These are phyloP conservation scores for Drosophila longiperda DNA, from an alignment of 2,888 invertebrate species.

Conservation along the genomic window DNA sequence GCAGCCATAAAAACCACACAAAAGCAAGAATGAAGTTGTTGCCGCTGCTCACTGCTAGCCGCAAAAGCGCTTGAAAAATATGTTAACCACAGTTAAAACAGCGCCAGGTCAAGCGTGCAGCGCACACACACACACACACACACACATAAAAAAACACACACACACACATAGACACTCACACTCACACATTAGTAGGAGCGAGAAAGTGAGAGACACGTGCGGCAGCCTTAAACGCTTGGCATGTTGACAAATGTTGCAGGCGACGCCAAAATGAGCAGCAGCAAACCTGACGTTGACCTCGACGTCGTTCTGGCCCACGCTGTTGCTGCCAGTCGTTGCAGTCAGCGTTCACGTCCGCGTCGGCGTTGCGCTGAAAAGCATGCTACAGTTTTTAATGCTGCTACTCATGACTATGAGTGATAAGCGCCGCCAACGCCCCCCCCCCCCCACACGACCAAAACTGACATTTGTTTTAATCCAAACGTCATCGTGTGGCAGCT, in stretches of 20 bases:
- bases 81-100: constrained; percentile 80
- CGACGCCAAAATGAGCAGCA: constrained; percentile 72
- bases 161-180: constrained; percentile 23
- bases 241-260: constrained; percentile 80
- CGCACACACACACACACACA: constrained; percentile 35
- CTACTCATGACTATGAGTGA: constrained; percentile 63
- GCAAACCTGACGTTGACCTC: constrained; percentile 67
- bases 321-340: not conserved
- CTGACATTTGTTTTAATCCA: constrained; percentile 78
- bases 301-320: constrained; percentile 22
- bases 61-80: constrained; percentile 81
- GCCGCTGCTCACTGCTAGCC: constrained; percentile 73
- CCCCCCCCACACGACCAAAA: constrained; percentile 35
- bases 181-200: constrained; percentile 18
- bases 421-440: constrained; percentile 46
- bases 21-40: constrained; percentile 81
- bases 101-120: constrained; percentile 78
- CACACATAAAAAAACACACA: constrained; percentile 31
- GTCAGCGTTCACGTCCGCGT: constrained; percentile 4
- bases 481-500: constrained; percentile 69
- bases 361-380: constrained; percentile 67
- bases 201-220: constrained; percentile 44
- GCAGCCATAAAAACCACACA: constrained; percentile 80
- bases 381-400: constrained; percentile 72
- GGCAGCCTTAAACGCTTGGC: constrained; percentile 72